Evolutionary conservation across 92 coral and sea anemone genomes (phyloP).

Genomic region (Zoanthus gigantus): DNA sequence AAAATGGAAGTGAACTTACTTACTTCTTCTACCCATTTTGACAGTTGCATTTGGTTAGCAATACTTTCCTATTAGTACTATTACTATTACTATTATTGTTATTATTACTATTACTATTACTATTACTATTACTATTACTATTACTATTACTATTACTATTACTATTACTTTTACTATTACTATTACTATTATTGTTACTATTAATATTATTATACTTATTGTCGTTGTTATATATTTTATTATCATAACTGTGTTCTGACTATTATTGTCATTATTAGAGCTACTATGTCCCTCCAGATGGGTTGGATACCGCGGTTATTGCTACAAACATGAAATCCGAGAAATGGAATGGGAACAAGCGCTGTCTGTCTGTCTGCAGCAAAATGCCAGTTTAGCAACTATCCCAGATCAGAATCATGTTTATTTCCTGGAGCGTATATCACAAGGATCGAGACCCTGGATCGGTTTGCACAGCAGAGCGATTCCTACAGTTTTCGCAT

Average conservation of each 20-base stretch:
- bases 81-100: no score
- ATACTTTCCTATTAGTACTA: background rate
- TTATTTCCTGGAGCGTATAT: background rate
- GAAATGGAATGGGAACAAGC: slow-evolving; percentile 18
- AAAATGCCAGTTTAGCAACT: slow-evolving; percentile 22
- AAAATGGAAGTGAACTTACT: no score
- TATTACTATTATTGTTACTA: no score
- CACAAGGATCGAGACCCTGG: background rate
- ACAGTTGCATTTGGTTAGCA: no score
- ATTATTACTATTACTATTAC: no score
- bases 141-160: no score
- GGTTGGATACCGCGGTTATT: background rate
- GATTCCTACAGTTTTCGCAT: background rate
- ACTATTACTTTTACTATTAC: no score
- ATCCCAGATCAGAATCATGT: background rate
- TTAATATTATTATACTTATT: no score
- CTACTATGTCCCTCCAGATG: background rate
- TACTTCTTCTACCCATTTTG: no score
- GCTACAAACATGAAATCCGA: background rate
- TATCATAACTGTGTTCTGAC: no score
- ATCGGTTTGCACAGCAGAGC: slow-evolving; percentile 3
- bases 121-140: no score
- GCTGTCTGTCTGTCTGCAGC: slow-evolving; percentile 7
- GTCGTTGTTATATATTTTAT: background rate
- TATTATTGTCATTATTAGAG: background rate